phyloP scores from a whole-genome alignment of 2,113 vertebrate genomes.

The Lepus timidus region DNA sequence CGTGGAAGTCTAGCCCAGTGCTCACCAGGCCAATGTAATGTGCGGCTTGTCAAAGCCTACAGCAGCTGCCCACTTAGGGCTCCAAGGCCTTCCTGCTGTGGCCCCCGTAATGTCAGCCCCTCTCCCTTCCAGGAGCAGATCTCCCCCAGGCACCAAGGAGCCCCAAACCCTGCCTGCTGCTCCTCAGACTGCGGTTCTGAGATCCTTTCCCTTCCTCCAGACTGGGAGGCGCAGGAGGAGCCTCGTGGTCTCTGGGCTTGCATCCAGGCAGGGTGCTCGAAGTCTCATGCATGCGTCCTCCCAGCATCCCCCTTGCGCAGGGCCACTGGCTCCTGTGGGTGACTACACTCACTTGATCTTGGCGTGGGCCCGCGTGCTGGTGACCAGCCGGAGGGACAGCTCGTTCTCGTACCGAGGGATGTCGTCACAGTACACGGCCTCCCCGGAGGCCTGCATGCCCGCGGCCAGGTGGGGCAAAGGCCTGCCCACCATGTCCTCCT shows the following conservation, averaged over 20 bases:
- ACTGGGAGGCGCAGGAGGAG: background rate
- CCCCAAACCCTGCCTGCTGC: background rate
- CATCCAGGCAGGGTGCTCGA: too few relatives aligned
- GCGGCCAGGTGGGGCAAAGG: conserved; percentile 95
- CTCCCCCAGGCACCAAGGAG: too few relatives aligned
- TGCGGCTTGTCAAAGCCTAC: background rate
- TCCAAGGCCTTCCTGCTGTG: background rate
- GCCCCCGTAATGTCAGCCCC: background rate
- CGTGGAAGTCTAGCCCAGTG: background rate
- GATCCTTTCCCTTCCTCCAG: background rate
- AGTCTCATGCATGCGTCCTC: fast-evolving
- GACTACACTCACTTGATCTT: conserved; percentile 91
- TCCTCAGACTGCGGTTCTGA: background rate
- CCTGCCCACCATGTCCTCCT: conserved; percentile 93
- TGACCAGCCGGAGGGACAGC: conserved; percentile 93
- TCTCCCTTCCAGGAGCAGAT: background rate
- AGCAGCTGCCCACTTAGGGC: background rate
- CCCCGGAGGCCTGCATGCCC: conserved; percentile 94
- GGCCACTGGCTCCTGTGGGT: background rate
- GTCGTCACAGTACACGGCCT: conserved; percentile 97
- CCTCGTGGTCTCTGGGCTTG: background rate
- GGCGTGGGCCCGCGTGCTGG: conserved; percentile 94
- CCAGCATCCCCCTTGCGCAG: fast-evolving
- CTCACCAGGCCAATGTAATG: background rate
- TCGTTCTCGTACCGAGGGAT: conserved; percentile 94